Evolutionary conservation across 2,113 vertebrate species (phyloP), one percentile per base, ranked within the genome.

Genomic region (Proterorhinus semilunaris): DNA sequence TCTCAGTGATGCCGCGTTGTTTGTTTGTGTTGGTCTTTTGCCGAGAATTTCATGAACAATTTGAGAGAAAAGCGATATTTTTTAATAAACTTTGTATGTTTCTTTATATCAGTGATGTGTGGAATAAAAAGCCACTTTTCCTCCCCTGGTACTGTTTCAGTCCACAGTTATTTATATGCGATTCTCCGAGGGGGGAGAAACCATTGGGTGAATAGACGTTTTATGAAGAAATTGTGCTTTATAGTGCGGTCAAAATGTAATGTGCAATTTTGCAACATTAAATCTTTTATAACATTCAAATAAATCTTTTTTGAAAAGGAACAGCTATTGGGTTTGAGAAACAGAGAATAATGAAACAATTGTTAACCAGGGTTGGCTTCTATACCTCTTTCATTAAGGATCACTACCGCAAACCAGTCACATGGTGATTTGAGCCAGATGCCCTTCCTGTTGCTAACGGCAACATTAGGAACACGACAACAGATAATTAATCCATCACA

Each of bases 21-120:
- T 62, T 75, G 51, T 64, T 64, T 67, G 50, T 68, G 57, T 65
- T 21, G 59, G 8, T 21, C 65, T 53, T 59, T 16, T 21, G 16
- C 12, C 21, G 11, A 42, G 52, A 3, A 57, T 74, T 61, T 62
- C 61, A 61, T 51, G 50, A 62, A 68, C 65, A 55, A 45, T 6
- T 59, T 11, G 17, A 27, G 57, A 44, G 50, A 42, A 65, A 49
- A 57, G 10, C 8, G 54, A 4, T 59, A 11, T 6, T 69, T 69
- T 80, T 69, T 62, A 9, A 17, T 17, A 11, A 13, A 46, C 27
- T 2, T 63, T n/a, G n/a, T n/a, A n/a, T n/a, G n/a, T 49, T 55
- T 48, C 4, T 63, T 49, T 50, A 51, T 16, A 49, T 36, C 13
- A 11, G 5, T 16, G 66, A 45, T 58, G 8, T 72, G 48, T 48